These are phyloP conservation scores for Teinopalpus imperialis DNA, from an alignment of 2,888 invertebrate species.

Conservation along the genomic window DNA sequence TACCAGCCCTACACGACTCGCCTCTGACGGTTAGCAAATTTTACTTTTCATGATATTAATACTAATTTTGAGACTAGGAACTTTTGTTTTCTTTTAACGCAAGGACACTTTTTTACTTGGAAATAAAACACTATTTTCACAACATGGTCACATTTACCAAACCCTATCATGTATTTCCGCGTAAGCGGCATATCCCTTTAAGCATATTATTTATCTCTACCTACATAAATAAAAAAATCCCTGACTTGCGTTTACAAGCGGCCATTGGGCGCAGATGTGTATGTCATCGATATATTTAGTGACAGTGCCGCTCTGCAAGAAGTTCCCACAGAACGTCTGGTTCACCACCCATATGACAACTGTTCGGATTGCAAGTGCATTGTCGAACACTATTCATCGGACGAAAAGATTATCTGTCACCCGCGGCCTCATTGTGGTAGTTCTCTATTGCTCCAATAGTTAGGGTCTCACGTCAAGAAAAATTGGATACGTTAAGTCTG, in stretches of 20 bases:
- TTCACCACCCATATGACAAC: slow-evolving; percentile 52
- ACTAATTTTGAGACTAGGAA: too few relatives aligned
- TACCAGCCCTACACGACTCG: too few relatives aligned
- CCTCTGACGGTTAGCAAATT: too few relatives aligned
- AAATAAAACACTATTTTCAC: too few relatives aligned
- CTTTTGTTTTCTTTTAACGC: too few relatives aligned
- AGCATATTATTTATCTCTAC: neutral
- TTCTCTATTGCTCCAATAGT: slow-evolving; percentile 23
- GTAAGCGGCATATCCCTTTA: too few relatives aligned
- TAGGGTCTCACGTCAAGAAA: neutral
- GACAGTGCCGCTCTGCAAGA: slow-evolving; percentile 51
- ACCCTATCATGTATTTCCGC: too few relatives aligned
- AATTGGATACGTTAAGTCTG: neutral
- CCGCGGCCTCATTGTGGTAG: slow-evolving; percentile 50
- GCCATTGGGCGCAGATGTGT: slow-evolving; percentile 15
- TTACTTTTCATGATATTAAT: too few relatives aligned
- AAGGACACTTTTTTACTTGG: too few relatives aligned
- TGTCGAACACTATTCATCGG: slow-evolving; percentile 29
- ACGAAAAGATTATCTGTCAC: slow-evolving; percentile 46
- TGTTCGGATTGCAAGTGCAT: slow-evolving; percentile 55
- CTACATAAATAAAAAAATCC: neutral
- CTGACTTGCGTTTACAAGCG: neutral
- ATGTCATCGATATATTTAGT: slow-evolving; percentile 23
- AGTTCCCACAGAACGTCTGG: slow-evolving; percentile 47
- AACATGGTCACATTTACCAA: too few relatives aligned